Evolutionary conservation across 2,113 vertebrate genomes (phyloP).

Genomic region (Halichoeres trimaculatus): DNA sequence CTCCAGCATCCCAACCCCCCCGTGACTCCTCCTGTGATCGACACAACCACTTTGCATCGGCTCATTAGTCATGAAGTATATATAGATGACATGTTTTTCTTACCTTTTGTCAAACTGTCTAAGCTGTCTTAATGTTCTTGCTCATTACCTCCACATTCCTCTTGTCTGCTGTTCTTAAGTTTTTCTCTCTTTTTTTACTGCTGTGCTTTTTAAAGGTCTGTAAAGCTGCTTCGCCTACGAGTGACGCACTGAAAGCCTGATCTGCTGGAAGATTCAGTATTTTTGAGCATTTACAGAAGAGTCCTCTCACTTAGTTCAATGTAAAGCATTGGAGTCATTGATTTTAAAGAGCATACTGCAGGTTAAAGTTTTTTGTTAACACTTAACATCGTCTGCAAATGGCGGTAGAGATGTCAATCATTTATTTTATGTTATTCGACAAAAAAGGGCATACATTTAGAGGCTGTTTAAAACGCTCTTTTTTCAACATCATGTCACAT

Average conservation of each 20-base stretch:
- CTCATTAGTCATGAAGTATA: constrained; percentile 18
- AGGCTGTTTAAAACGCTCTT: too few relatives aligned
- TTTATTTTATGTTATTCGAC: too few relatives aligned
- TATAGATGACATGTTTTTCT: neutral
- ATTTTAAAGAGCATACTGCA: too few relatives aligned
- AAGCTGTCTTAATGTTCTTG: neutral
- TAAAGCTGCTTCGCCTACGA: neutral
- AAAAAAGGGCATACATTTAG: too few relatives aligned
- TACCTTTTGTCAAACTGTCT: constrained; percentile 21
- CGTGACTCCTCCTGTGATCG: neutral
- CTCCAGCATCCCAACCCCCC: neutral
- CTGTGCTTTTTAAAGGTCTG: neutral
- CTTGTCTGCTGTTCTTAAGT: neutral
- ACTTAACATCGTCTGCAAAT: too few relatives aligned
- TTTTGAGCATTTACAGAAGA: neutral
- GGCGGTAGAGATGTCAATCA: too few relatives aligned
- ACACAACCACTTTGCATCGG: constrained; percentile 16
- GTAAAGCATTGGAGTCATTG: neutral
- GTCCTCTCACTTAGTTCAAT: constrained; percentile 13
- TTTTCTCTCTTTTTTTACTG: neutral
- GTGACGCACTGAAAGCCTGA: neutral
- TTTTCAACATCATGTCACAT: too few relatives aligned
- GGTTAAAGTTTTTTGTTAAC: too few relatives aligned
- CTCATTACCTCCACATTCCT: neutral
- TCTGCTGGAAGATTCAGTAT: neutral